phyloP scores from a whole-genome alignment of 2,888 invertebrate species.

The Thumatha senex region DNA sequence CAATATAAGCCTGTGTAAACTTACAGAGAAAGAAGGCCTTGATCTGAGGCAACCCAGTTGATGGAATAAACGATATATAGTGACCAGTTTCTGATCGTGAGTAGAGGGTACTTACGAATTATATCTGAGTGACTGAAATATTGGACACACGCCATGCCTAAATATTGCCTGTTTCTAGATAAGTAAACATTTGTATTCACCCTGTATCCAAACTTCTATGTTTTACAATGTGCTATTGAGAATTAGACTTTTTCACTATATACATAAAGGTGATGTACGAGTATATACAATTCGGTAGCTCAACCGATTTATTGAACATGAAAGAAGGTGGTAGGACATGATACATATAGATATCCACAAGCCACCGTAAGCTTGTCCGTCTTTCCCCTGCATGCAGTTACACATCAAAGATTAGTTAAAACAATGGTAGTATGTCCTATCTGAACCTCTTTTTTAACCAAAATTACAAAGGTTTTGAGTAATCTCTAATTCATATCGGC shows the following conservation, averaged over 20 bases:
- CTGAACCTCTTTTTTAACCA: neutral
- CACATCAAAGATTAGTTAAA: constrained; percentile 34
- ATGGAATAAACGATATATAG: too few species aligned
- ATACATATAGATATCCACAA: constrained; percentile 29
- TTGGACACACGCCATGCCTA: too few species aligned
- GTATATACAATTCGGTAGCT: constrained; percentile 18
- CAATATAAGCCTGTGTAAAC: too few species aligned
- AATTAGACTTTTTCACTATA: constrained; percentile 23
- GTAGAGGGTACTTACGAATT: too few species aligned
- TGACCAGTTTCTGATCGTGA: too few species aligned
- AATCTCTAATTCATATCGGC: neutral
- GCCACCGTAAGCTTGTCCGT: constrained; percentile 50
- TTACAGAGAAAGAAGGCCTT: too few species aligned
- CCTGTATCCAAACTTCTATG: constrained; percentile 17
- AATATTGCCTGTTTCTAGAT: neutral
- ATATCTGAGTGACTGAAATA: too few species aligned
- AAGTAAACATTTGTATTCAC: constrained; percentile 11
- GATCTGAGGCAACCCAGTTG: too few species aligned
- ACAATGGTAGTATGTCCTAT: constrained; percentile 15
- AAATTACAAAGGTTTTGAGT: too few species aligned
- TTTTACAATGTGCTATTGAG: constrained; percentile 32
- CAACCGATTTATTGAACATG: neutral
- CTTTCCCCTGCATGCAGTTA: constrained; percentile 60
- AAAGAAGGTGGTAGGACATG: constrained; percentile 7
- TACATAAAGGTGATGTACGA: constrained; percentile 15